phyloP scores from a whole-genome alignment of 2,797 vertebrate species.

The Malurus leucopterus region DNA sequence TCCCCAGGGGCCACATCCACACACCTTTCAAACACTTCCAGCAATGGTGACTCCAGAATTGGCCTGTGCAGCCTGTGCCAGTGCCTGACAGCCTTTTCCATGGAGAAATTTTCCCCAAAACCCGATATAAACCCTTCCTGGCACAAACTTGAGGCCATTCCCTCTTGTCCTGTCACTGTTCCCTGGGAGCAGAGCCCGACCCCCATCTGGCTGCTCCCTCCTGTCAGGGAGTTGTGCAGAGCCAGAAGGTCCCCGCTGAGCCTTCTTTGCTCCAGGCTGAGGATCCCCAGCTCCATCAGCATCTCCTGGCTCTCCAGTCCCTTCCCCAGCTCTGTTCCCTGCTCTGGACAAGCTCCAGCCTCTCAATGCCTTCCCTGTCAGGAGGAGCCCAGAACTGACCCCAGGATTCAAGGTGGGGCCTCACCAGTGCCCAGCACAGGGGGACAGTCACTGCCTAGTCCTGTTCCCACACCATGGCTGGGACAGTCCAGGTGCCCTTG shows the following conservation, averaged over 20 bases:
- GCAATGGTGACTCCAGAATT: background rate
- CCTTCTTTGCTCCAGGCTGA: background rate
- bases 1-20: background rate
- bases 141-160: accelerated
- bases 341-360: accelerated
- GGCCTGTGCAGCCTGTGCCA: background rate
- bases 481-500: background rate
- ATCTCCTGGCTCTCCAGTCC: accelerated
- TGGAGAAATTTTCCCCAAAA: background rate
- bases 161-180: background rate
- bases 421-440: background rate
- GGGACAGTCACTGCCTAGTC: background rate
- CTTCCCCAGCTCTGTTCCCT: background rate
- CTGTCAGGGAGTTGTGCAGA: background rate
- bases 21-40: background rate
- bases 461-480: accelerated
- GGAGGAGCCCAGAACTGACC: background rate
- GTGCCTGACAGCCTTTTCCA: background rate
- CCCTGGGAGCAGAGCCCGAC: accelerated
- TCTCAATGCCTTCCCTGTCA: background rate
- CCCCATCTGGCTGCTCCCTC: accelerated
- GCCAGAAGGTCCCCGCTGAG: accelerated
- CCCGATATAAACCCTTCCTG: accelerated
- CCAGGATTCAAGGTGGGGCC: accelerated
- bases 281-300: background rate